phyloP scores from a whole-genome alignment of 2,797 vertebrate species.

The Oceanodroma leucorhoa region DNA sequence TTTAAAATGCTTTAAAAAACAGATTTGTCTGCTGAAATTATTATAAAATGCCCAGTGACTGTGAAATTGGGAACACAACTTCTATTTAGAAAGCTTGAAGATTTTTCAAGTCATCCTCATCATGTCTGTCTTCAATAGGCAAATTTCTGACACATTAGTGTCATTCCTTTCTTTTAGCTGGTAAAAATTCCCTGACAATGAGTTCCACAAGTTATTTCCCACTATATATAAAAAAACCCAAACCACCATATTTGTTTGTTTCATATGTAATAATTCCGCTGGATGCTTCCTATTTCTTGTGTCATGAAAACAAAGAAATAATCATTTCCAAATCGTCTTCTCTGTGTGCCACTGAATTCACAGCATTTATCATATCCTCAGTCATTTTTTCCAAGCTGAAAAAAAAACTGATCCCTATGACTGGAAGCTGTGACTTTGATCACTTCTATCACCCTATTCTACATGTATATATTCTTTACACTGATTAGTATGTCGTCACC shows the following conservation, averaged over 20 bases:
- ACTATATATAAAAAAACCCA: not conserved
- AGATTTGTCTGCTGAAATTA: not conserved
- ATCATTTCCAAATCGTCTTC: slow-evolving; percentile 27
- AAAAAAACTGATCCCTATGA: not conserved
- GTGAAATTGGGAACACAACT: not conserved
- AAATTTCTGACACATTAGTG: not conserved
- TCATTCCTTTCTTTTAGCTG: not conserved
- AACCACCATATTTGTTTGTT: not conserved
- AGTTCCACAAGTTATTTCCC: slow-evolving; percentile 11
- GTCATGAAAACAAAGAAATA: slow-evolving; percentile 23
- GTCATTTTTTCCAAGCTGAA: not conserved
- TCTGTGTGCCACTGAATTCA: not conserved
- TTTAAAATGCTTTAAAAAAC: not conserved
- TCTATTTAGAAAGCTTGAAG: not conserved
- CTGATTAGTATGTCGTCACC: not conserved
- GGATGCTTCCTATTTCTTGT: not conserved
- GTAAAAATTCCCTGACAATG: not conserved
- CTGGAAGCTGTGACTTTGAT: not conserved
- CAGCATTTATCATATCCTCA: not conserved
- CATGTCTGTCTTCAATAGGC: not conserved
- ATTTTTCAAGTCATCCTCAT: not conserved
- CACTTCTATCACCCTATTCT: not conserved
- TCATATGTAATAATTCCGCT: not conserved
- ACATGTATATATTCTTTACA: not conserved
- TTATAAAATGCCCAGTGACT: not conserved